Evolutionary conservation across 2,113 vertebrate genomes (phyloP).

Genomic region (Genyomyrus donnyi): DNA sequence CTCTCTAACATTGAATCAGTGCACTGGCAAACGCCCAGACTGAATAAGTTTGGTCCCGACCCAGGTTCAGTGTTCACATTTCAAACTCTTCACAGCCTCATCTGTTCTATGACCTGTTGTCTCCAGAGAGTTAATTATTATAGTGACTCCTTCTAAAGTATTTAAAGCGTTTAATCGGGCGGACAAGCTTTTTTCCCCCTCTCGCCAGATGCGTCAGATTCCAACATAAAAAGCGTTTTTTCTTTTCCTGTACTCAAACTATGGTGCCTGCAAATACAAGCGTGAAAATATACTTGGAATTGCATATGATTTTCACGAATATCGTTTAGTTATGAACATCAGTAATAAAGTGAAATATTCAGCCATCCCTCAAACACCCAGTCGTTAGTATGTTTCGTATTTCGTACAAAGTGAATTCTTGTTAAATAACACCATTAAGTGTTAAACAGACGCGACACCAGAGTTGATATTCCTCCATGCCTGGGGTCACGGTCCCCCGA

Average conservation of each 20-base stretch:
- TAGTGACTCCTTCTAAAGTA: constrained; percentile 23
- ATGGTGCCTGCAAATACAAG: neutral
- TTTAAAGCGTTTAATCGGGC: constrained; percentile 26
- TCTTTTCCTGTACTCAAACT: constrained; percentile 11
- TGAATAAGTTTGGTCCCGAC: neutral
- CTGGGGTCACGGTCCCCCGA: neutral
- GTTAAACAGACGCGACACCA: neutral
- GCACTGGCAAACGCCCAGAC: neutral
- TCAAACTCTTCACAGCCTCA: constrained; percentile 25
- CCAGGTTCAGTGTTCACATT: neutral
- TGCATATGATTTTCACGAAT: neutral
- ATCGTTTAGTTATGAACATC: neutral
- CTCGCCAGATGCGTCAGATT: neutral
- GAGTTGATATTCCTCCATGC: neutral
- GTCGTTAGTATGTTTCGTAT: neutral
- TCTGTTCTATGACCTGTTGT: constrained; percentile 30
- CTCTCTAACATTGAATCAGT: neutral
- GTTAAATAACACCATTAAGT: neutral
- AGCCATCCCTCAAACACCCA: neutral
- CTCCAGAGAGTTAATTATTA: constrained; percentile 30
- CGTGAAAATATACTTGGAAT: neutral
- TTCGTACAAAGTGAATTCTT: neutral
- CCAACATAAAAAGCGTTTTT: neutral
- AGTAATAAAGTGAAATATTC: neutral
- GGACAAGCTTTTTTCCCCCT: neutral